phyloP scores from a whole-genome alignment of 2,797 vertebrate genomes.

The Tympanoctomys barrerae region DNA sequence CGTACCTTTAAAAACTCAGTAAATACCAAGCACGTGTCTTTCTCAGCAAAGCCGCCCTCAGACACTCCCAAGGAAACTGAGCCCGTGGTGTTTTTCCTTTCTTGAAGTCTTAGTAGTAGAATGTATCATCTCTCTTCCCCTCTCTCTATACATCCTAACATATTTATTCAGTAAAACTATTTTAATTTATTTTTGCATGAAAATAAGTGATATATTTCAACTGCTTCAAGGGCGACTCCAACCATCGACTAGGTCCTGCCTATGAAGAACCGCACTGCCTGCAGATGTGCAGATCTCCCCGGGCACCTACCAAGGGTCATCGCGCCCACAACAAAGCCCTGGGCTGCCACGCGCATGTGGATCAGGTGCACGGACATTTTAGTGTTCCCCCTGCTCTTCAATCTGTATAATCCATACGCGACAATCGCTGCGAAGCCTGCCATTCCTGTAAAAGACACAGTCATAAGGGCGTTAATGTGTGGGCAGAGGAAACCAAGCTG shows the following conservation, averaged over 20 bases:
- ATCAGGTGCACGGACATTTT: conserved; percentile 98
- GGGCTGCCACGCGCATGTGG: conserved; percentile 96
- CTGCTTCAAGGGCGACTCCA: neutral
- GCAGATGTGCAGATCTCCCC: neutral
- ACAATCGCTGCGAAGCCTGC: conserved; percentile 93
- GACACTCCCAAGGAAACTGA: neutral
- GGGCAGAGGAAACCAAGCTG: neutral
- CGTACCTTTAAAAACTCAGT: neutral
- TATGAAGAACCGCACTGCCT: neutral
- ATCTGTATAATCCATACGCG: conserved; percentile 91
- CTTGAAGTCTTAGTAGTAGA: neutral
- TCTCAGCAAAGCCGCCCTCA: neutral
- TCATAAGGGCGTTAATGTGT: neutral
- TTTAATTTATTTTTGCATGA: conserved; percentile 44
- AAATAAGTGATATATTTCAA: conserved; percentile 27
- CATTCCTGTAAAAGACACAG: conserved; percentile 89
- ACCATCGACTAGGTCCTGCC: neutral
- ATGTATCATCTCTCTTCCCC: neutral
- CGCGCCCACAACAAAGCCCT: conserved; percentile 96
- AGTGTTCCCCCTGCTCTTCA: conserved; percentile 92
- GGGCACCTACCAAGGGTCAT: conserved; percentile 93
- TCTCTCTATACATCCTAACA: neutral
- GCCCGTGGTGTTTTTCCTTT: neutral
- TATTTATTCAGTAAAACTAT: neutral
- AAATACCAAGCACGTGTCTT: neutral